These are phyloP conservation scores for Aromia moschata DNA, from an alignment of 2,888 invertebrate genomes.

Conservation along the genomic window DNA sequence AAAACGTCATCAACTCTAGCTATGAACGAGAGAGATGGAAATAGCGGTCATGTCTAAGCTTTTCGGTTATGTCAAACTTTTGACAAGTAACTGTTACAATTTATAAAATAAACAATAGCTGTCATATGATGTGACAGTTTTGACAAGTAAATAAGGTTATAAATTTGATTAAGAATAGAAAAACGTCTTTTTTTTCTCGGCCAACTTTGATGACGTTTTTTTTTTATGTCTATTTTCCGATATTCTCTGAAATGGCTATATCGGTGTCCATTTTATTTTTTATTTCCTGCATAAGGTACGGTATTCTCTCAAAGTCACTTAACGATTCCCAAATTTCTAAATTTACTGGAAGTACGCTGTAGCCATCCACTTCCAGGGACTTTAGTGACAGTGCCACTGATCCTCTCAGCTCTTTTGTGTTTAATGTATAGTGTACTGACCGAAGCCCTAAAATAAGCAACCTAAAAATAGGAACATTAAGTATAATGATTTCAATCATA, in stretches of 20 bases:
- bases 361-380: constrained; percentile 68
- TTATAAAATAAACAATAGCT: too few species aligned
- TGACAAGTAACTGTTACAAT: too few species aligned
- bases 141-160: too few species aligned
- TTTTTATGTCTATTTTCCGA: neutral
- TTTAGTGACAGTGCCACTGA: constrained; percentile 65
- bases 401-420: constrained; percentile 68
- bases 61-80: too few species aligned
- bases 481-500: too few species aligned
- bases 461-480: constrained; percentile 66
- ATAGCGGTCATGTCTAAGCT: too few species aligned
- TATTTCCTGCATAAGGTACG: constrained; percentile 71
- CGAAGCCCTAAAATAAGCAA: constrained; percentile 68
- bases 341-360: constrained; percentile 67
- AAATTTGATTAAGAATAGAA: too few species aligned
- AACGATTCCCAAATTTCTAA: constrained; percentile 66
- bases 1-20: too few species aligned
- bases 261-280: constrained; percentile 57
- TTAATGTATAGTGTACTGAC: constrained; percentile 67
- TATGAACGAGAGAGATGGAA: too few species aligned
- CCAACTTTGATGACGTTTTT: too few species aligned
- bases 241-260: constrained; percentile 37
- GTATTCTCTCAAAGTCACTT: constrained; percentile 69
- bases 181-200: too few species aligned
- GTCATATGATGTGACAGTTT: too few species aligned